Percentiles rank a stretch among this genome's conserved stretches.
phyloP scores from a whole-genome alignment of 2,888 invertebrate genomes.

The Lasioglossum zephyrum region DNA sequence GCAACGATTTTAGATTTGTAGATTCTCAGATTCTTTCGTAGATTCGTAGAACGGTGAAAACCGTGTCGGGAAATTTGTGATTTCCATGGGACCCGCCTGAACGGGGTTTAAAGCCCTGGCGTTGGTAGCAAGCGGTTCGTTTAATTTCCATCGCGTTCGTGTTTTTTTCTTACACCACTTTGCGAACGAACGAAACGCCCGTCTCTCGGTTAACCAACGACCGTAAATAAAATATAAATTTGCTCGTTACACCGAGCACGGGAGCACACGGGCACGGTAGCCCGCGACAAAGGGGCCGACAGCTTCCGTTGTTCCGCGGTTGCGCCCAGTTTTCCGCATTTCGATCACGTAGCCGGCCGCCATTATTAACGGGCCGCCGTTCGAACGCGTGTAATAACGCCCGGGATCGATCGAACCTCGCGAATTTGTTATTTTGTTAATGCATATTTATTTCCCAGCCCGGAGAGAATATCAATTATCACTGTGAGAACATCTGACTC shows the following conservation, averaged over 20 bases:
- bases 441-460: slow-evolving; percentile 44
- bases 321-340: slow-evolving; percentile 32
- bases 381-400: slow-evolving; percentile 25
- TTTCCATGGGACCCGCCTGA: too few relatives aligned
- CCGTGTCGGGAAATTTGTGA: too few relatives aligned
- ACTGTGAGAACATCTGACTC: not conserved
- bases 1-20: too few relatives aligned
- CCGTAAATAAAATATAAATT: slow-evolving; percentile 51
- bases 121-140: not conserved
- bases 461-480: slow-evolving; percentile 41
- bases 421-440: slow-evolving; percentile 57
- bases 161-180: not conserved
- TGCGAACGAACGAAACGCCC: not conserved
- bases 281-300: slow-evolving; percentile 26
- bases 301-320: slow-evolving; percentile 7
- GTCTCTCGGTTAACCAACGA: not conserved
- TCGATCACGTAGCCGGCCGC: slow-evolving; percentile 38
- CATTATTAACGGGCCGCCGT: slow-evolving; percentile 45
- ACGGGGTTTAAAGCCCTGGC: too few relatives aligned
- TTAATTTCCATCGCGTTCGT: not conserved
- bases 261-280: not conserved
- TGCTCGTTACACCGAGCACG: slow-evolving; percentile 29
- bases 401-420: slow-evolving; percentile 37
- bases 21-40: too few relatives aligned
- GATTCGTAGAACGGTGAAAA: too few relatives aligned